Conservation (phyloP, 2,888 invertebrate genomes). For the Hirtodrosophila confusa region DNA sequence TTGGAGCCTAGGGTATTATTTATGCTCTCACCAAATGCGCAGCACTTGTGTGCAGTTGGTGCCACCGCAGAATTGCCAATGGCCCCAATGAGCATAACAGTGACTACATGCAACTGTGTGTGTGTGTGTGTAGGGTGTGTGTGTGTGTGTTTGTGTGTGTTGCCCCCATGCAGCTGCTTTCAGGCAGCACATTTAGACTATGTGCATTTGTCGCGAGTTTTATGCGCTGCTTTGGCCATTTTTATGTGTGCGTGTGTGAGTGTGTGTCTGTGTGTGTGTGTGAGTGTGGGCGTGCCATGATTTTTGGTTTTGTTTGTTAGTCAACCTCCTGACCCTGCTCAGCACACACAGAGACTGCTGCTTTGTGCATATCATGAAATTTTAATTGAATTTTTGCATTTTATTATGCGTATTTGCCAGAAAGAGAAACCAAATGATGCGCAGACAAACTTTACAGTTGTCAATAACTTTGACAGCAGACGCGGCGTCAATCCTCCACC, state of each 20-base stretch:
- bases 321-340: background rate
- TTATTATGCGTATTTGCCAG: conserved; percentile 63
- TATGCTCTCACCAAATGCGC: conserved; percentile 53
- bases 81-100: conserved; percentile 53
- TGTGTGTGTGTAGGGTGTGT: conserved; percentile 4
- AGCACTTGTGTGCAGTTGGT: conserved; percentile 68
- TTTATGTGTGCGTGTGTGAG: conserved; percentile 16
- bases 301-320: conserved; percentile 31
- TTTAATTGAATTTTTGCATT: conserved; percentile 77
- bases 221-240: conserved; percentile 47
- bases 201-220: conserved; percentile 58
- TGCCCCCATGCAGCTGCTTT: conserved; percentile 55
- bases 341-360: conserved; percentile 24
- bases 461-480: conserved; percentile 67
- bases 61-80: conserved; percentile 69
- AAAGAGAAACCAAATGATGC: conserved; percentile 41
- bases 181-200: conserved; percentile 51
- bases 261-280: background rate
- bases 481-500: background rate
- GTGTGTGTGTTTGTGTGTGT: conserved; percentile 17
- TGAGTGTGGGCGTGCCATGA: conserved; percentile 12
- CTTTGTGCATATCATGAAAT: conserved; percentile 72
- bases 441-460: conserved; percentile 70
- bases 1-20: conserved; percentile 37
- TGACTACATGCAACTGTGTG: conserved; percentile 5